Evolutionary conservation across 1,140 invertebrate species (phyloP), one percentile per base, ranked within the genome.

Genomic region (Achroia grisella): DNA sequence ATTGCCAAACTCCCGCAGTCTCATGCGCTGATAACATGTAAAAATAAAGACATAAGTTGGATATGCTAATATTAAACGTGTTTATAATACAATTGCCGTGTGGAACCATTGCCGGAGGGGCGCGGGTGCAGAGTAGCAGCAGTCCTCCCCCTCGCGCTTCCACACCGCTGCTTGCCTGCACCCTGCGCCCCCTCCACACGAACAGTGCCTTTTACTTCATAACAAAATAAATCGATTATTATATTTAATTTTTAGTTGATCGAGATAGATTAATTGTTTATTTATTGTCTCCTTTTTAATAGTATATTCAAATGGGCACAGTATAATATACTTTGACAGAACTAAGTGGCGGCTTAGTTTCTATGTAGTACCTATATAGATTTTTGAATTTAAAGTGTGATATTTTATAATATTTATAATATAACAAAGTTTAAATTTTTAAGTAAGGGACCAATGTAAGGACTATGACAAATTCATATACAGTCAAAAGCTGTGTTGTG

Each of bases 331-430:
- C 75, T 81, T 76, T 73, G 76, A 81, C 78, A 75, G 66, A 79
- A 44, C 73, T 78, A 78, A 74, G 68, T 70, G 67, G 6, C 17
- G 2, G 17, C 74, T 75, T 76, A 76, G 76, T 78, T 78, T 81
- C 73, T 71, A 81, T 48, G 56, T 82, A 82, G 78, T 48, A 71
- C 81, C 74, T 69, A 69, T 76, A 71, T 81, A 76, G 69, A 69
- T 76, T 69, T 75, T 80, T 81, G 75, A 85, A 81, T 83, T 79
- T 78, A 82, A 85, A 79, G 78, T 82, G 81, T 85, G 81, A 85
- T 85, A 85, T 83, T 85, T 82, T 81, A 76, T 83, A 80, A 77
- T 83, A 82, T 82, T 82, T 81, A 82, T 23, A 23, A 23, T 85
- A 74, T 80, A 77, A 80, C 68, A 83, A 83, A 83, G 78, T 81